Conservation (phyloP, 2,797 vertebrate species). For the Tadarida brasiliensis region DNA sequence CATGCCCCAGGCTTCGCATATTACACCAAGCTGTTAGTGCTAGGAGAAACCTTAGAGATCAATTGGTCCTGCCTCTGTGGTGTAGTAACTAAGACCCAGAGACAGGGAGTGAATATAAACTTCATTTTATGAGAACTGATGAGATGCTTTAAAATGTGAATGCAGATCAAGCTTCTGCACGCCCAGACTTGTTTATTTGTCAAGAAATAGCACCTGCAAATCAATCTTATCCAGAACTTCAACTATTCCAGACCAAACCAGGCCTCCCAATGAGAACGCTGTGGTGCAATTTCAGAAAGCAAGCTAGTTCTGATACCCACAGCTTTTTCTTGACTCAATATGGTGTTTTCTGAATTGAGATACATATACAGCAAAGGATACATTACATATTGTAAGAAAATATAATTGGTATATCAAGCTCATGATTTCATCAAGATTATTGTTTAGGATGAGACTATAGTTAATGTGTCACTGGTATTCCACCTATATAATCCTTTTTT, state of each 20-base stretch:
- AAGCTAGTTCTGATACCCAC: not conserved
- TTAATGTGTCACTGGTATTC: not conserved
- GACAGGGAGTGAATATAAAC: not conserved
- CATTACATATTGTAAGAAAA: not conserved
- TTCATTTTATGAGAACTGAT: not conserved
- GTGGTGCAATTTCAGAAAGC: not conserved
- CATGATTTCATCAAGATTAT: not conserved
- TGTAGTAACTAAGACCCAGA: not conserved
- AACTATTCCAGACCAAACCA: not conserved
- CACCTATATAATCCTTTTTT: not conserved
- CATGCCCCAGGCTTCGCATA: rapidly evolving
- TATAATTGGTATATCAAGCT: not conserved
- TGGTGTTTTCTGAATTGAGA: not conserved
- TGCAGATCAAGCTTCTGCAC: not conserved
- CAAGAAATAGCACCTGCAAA: conserved; percentile 2
- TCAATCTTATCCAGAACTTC: not conserved
- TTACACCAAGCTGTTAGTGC: not conserved
- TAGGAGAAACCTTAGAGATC: not conserved
- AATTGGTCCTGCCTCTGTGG: not conserved
- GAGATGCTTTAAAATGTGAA: not conserved
- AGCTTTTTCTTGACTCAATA: not conserved
- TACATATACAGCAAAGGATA: not conserved
- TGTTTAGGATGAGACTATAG: not conserved
- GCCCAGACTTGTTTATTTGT: not conserved
- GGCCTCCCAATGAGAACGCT: not conserved